These are phyloP conservation scores for Channa maculata DNA, from an alignment of 2,113 vertebrate species.

Conservation along the genomic window DNA sequence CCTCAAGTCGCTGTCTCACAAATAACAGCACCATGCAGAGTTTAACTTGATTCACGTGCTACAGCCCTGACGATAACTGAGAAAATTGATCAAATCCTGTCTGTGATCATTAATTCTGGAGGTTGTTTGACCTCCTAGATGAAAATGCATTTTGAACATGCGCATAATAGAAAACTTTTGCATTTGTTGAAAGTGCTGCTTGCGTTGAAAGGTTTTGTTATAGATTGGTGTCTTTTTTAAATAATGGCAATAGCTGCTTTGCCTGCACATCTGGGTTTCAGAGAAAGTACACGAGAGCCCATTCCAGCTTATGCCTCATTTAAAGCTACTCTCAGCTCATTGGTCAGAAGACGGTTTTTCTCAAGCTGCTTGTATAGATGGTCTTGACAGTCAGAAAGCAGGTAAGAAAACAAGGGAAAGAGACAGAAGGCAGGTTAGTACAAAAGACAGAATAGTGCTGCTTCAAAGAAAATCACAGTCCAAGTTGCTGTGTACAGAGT, in stretches of 20 bases:
- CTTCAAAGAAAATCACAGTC: not conserved
- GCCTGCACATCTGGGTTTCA: conserved; percentile 36
- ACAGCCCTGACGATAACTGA: conserved; percentile 53
- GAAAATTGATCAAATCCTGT: not conserved
- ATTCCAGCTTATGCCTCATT: conserved; percentile 87
- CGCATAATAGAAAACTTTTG: conserved; percentile 38
- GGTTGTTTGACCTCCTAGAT: conserved; percentile 8
- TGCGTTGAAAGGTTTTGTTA: conserved; percentile 10
- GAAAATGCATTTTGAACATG: conserved; percentile 48
- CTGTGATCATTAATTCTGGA: not conserved
- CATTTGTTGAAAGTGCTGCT: conserved; percentile 19
- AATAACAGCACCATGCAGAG: conserved; percentile 5
- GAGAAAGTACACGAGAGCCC: conserved; percentile 25
- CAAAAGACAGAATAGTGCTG: conserved; percentile 43
- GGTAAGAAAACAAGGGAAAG: conserved; percentile 83
- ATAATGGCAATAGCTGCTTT: conserved; percentile 27
- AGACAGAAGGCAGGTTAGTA: conserved; percentile 73
- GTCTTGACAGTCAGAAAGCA: conserved; percentile 91
- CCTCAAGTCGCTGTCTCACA: not conserved
- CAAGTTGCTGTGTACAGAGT: too few species aligned
- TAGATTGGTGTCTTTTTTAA: conserved; percentile 18
- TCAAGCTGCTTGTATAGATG: conserved; percentile 96
- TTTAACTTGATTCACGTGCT: not conserved
- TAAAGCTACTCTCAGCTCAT: conserved; percentile 95
- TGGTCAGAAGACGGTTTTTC: conserved; percentile 95